Conservation (phyloP, 2,888 invertebrate genomes). For the Ectobius pallidus region DNA sequence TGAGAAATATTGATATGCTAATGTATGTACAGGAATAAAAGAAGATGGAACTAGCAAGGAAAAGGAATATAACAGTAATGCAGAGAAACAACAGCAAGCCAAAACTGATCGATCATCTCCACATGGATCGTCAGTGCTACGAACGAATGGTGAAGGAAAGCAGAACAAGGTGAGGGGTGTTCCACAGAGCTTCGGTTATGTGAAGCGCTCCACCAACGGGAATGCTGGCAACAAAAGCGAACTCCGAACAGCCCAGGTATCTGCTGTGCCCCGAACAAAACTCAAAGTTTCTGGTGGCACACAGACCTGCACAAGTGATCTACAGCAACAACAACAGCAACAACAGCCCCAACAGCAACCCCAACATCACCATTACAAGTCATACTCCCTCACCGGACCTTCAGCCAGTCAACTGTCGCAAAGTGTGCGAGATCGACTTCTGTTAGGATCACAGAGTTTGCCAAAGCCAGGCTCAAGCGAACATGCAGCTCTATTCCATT, state of each 20-base stretch:
- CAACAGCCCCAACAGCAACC: constrained; percentile 27
- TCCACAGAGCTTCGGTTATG: constrained; percentile 85
- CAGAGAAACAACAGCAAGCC: constrained; percentile 29
- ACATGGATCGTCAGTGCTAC: constrained; percentile 33
- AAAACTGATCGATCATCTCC: constrained; percentile 37
- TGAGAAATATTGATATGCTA: no score
- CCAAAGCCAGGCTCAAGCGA: constrained; percentile 74
- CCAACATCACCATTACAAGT: constrained; percentile 66
- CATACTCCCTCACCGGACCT: constrained; percentile 83
- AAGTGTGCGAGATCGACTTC: constrained; percentile 80
- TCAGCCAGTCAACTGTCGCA: constrained; percentile 87
- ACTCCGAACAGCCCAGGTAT: constrained; percentile 79
- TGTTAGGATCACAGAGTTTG: constrained; percentile 84
- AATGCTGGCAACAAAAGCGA: constrained; percentile 62
- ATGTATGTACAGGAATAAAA: constrained; percentile 43
- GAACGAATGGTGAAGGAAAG: constrained; percentile 39
- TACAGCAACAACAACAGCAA: constrained; percentile 55
- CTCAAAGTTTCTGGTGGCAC: constrained; percentile 86
- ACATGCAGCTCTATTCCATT: constrained; percentile 66
- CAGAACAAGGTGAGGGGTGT: constrained; percentile 70
- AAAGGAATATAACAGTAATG: constrained; percentile 40
- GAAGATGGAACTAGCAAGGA: constrained; percentile 46
- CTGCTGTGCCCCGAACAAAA: constrained; percentile 84
- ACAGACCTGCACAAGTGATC: constrained; percentile 82
- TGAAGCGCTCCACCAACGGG: constrained; percentile 63